Base-by-base conservation (phyloP, 2,888 invertebrate genomes). In the Agrilus biguttatus region DNA sequence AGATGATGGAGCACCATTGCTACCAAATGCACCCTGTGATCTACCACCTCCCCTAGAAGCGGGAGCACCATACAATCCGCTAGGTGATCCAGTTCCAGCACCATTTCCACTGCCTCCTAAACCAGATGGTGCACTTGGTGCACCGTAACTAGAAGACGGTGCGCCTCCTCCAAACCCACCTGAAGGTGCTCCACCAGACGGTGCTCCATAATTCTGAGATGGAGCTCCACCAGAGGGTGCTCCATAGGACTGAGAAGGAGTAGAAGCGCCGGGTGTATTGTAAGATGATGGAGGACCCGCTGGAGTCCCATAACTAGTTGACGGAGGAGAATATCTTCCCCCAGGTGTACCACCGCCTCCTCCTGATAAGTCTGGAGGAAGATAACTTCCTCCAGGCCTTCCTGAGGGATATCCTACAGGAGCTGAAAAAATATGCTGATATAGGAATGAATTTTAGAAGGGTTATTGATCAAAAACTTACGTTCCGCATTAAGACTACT, bases 271-370 rank as follows among this genome's bases (percentile, higher is more conserved):
- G 51, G 49, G 43, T 10, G 47, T 47, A 10, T 45, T 48, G 39
- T 51, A 53, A n/a, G 41, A 37, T 6, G 37, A 39, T 10, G 51
- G 43, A 19, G 53, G 53, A 10, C 46, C 48, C 37, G 50, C 47
- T 23, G 55, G 55, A 10, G 53, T 53, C 8, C 70, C 69, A 50
- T 68, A 69, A 44, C 63, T 67, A 28, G 67, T 66, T 1, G 75
- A 71, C 14, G 78, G 77, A 35, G 77, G 76, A 43, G 75, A 66
- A 56, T 76, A 77, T 40, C 70, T 73, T n/a, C 72, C 51, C 37
- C 52, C 51, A 19, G 48, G 47, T 21, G 49, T 19, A 39, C 56
- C 57, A 14, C 51, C 45, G n/a, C 53, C 47, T 34, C 46, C 35
- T 39, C 50, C 48, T 8, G 28, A 28, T 28, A 28, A 10, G 10